These are phyloP conservation scores for Cecropterus lyciades DNA, from an alignment of 1,140 invertebrate genomes.

Conservation along the genomic window DNA sequence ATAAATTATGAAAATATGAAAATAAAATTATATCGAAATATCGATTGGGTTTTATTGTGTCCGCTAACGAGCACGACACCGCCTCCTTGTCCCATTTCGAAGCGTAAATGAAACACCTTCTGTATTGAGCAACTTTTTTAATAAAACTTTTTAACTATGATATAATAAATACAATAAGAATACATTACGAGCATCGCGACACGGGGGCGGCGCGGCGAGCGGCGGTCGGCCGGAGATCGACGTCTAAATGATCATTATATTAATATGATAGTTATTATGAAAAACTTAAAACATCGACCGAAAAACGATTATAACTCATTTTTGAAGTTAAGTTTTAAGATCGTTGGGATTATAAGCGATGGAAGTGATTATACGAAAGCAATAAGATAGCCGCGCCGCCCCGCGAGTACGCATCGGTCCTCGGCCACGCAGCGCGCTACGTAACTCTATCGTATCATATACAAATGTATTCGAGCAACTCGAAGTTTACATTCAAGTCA, in stretches of 20 bases:
- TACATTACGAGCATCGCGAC: conserved; percentile 77
- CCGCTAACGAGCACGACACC: too few species aligned
- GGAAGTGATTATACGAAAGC: neutral
- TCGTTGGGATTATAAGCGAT: neutral
- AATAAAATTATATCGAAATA: conserved; percentile 81
- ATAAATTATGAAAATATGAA: conserved; percentile 73
- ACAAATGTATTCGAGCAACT: neutral
- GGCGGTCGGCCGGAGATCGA: neutral
- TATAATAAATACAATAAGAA: conserved; percentile 79
- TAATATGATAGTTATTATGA: neutral
- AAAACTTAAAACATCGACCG: neutral
- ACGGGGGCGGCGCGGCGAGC: conserved; percentile 51
- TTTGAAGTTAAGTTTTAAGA: neutral
- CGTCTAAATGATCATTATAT: conserved; percentile 14
- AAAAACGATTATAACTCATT: neutral
- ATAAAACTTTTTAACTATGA: conserved; percentile 79
- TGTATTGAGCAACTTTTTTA: conserved; percentile 80
- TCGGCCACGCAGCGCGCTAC: too few species aligned
- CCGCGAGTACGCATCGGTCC: conserved; percentile 41
- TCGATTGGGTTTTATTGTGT: conserved; percentile 39
- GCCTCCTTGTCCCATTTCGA: too few species aligned
- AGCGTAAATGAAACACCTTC: conserved; percentile 45
- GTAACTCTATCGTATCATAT: neutral
- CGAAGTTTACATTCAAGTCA: neutral
- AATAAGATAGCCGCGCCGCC: neutral